Percentiles rank a stretch among this genome's conserved stretches.
These are phyloP conservation scores for Amblyjoppa proteus DNA, from an alignment of 2,888 invertebrate species.

Conservation along the genomic window DNA sequence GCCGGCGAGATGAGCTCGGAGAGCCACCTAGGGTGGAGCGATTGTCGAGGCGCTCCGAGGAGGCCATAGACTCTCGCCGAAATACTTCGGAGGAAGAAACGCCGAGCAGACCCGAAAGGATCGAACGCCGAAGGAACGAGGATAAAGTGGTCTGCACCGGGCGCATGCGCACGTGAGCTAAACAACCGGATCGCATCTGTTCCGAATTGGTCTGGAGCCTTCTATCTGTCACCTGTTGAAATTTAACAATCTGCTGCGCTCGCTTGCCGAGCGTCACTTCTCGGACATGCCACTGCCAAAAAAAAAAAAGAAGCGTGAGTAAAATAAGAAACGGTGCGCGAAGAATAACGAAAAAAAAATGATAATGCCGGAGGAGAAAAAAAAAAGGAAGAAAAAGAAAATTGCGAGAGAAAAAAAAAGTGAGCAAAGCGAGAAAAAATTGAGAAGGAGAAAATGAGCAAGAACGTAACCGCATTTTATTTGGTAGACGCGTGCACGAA, in stretches of 20 bases:
- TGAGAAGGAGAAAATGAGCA: background rate
- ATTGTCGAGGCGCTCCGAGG: slow-evolving; percentile 10
- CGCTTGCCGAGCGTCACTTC: slow-evolving; percentile 31
- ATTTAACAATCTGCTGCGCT: slow-evolving; percentile 80
- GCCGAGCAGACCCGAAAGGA: slow-evolving; percentile 2
- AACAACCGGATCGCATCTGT: slow-evolving; percentile 76
- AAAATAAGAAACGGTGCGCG: slow-evolving; percentile 41
- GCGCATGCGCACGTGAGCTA: slow-evolving; percentile 57
- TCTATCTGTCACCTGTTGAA: slow-evolving; percentile 84
- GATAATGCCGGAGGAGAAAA: slow-evolving; percentile 19
- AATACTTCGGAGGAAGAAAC: slow-evolving; percentile 6
- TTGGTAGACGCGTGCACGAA: slow-evolving; percentile 36
- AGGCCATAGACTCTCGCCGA: slow-evolving; percentile 3
- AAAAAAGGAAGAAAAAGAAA: slow-evolving; percentile 25
- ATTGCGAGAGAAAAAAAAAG: slow-evolving; percentile 22
- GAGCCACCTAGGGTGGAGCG: slow-evolving; percentile 33
- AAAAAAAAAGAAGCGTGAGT: background rate
- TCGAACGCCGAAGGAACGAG: slow-evolving; percentile 46
- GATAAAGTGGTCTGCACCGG: background rate
- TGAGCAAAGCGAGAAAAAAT: slow-evolving; percentile 17
- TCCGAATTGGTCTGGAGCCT: slow-evolving; percentile 68
- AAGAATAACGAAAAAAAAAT: background rate
- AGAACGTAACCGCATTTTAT: slow-evolving; percentile 14
- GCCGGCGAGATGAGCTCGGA: background rate
- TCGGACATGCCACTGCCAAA: slow-evolving; percentile 32